Conservation (phyloP, 2,888 invertebrate species). For the Drosophila villosipedis region DNA sequence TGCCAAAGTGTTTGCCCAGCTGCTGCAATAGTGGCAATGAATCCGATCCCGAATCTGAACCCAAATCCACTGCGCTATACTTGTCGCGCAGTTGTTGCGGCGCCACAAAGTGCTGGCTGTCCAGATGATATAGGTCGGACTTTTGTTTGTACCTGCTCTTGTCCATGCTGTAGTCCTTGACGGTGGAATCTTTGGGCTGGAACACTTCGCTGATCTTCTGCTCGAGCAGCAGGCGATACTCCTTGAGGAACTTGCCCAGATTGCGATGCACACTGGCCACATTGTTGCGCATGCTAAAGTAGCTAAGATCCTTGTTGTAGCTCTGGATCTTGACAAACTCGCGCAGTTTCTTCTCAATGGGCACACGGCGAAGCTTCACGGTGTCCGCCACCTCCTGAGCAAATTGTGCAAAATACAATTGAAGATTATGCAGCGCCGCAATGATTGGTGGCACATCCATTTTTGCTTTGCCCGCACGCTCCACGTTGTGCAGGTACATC, state of each 20-base stretch:
- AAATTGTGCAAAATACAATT: constrained; percentile 94
- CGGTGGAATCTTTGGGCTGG: constrained; percentile 84
- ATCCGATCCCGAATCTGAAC: constrained; percentile 28
- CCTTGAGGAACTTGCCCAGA: constrained; percentile 93
- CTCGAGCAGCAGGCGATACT: constrained; percentile 89
- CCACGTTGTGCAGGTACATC: constrained; percentile 89
- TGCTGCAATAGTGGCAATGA: constrained; percentile 68
- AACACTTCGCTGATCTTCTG: constrained; percentile 84
- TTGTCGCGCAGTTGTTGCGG: constrained; percentile 69
- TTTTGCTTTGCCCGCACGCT: constrained; percentile 44
- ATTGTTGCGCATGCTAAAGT: constrained; percentile 96
- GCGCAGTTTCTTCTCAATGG: constrained; percentile 95
- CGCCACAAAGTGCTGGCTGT: constrained; percentile 83
- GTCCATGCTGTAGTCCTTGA: constrained; percentile 80
- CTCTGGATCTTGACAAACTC: constrained; percentile 97
- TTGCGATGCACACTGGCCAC: constrained; percentile 95
- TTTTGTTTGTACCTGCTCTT: constrained; percentile 79
- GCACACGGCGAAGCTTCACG: constrained; percentile 89
- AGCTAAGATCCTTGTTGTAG: constrained; percentile 97
- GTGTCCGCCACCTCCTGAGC: constrained; percentile 87
- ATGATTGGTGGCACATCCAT: constrained; percentile 84
- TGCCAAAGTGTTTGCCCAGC: constrained; percentile 86
- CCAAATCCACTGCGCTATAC: constrained; percentile 38
- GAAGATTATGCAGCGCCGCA: constrained; percentile 92
- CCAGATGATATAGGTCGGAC: constrained; percentile 75